Conservation (phyloP, 2,888 invertebrate species). For the Cinara cedri region DNA sequence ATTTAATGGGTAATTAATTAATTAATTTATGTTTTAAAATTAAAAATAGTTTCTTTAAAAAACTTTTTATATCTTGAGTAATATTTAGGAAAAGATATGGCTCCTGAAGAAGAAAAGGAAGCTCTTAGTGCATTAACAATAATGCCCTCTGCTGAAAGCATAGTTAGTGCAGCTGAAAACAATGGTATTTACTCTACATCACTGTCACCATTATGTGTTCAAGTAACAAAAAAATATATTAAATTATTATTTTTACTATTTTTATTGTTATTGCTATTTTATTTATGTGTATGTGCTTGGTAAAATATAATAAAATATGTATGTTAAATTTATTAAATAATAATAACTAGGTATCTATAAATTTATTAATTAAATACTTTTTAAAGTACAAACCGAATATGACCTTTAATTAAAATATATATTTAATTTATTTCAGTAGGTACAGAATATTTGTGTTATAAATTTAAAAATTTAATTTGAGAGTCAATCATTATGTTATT, state of each 20-base stretch:
- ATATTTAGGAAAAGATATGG: constrained; percentile 45
- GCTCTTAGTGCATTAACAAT: constrained; percentile 29
- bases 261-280: not conserved
- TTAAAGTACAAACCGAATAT: no score
- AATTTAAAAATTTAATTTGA: no score
- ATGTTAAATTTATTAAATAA: no score
- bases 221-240: constrained; percentile 27
- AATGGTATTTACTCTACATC: constrained; percentile 22
- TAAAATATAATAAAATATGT: no score
- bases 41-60: not conserved
- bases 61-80: not conserved
- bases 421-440: no score
- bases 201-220: not conserved
- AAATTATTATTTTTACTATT: not conserved
- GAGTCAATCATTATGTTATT: no score
- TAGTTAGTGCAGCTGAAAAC: constrained; percentile 43
- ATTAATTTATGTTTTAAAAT: no score
- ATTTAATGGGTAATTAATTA: constrained; percentile 47
- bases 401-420: no score
- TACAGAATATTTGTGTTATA: no score
- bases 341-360: no score
- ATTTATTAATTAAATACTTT: no score
- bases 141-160: constrained; percentile 42
- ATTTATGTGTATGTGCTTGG: not conserved
- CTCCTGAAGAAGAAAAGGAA: constrained; percentile 49